Conservation (phyloP, 2,113 vertebrate genomes). For the Alectura lathami region DNA sequence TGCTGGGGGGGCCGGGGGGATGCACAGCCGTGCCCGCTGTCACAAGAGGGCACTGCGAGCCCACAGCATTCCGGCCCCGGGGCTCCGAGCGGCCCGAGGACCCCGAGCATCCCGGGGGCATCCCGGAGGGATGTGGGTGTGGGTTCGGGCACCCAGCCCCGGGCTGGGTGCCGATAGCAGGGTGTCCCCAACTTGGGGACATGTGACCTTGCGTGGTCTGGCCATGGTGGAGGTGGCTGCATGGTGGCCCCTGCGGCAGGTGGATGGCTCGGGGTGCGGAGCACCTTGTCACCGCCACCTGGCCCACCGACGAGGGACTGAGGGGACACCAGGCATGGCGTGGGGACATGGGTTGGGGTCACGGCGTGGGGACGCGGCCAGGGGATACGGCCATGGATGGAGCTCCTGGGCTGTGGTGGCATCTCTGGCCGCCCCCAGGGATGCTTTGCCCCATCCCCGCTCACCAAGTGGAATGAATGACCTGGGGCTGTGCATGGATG, state of each 20-base stretch:
- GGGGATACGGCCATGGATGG: not conserved
- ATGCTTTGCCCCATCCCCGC: rapidly evolving
- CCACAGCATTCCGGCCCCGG: not conserved
- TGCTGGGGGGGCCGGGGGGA: not conserved
- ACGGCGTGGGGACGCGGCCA: not conserved
- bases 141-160: not conserved
- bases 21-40: not conserved
- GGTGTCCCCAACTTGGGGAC: not conserved
- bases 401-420: not conserved
- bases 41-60: conserved; percentile 65
- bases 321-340: not conserved
- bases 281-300: not conserved
- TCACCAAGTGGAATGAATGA: rapidly evolving
- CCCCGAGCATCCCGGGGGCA: not conserved
- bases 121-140: no score
- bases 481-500: rapidly evolving
- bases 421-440: not conserved
- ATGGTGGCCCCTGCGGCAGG: not conserved
- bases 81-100: not conserved
- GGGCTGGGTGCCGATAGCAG: not conserved
- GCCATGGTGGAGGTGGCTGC: not conserved
- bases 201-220: not conserved
- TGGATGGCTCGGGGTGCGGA: not conserved
- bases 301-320: not conserved
- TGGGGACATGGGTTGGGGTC: not conserved